These are phyloP conservation scores for Nerophis lumbriciformis DNA, from an alignment of 2,113 vertebrate genomes.

Conservation along the genomic window DNA sequence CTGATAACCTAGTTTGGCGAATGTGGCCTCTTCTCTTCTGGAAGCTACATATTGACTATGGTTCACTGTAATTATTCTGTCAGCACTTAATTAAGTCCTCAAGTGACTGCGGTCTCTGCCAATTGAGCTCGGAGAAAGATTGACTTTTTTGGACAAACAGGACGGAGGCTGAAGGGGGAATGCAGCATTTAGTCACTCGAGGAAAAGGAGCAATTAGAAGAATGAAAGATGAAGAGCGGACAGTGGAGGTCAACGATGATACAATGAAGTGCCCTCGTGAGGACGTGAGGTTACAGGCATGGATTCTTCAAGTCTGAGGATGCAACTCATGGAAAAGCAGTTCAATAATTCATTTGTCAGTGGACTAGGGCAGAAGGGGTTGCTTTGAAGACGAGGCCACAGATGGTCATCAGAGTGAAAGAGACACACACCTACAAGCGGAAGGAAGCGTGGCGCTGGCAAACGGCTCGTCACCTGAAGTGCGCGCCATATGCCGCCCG, in stretches of 20 bases:
- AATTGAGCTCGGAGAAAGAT: slow-evolving; percentile 48
- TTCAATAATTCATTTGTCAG: slow-evolving; percentile 69
- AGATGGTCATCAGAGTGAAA: slow-evolving; percentile 72
- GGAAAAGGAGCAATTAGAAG: slow-evolving; percentile 32
- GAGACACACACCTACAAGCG: slow-evolving; percentile 29
- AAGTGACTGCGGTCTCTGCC: slow-evolving; percentile 55
- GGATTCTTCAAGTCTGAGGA: slow-evolving; percentile 35
- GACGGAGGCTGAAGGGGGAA: slow-evolving; percentile 11
- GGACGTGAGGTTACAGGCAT: slow-evolving; percentile 20
- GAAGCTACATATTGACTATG: slow-evolving; percentile 65
- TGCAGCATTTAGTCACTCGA: slow-evolving; percentile 40
- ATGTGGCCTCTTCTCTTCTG: slow-evolving; percentile 62
- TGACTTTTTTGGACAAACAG: slow-evolving; percentile 54
- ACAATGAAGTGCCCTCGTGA: background rate
- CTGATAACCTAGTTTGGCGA: slow-evolving; percentile 58
- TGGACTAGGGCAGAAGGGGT: slow-evolving; percentile 35
- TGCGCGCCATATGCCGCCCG: slow-evolving; percentile 66
- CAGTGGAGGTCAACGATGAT: slow-evolving; percentile 20
- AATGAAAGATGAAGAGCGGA: slow-evolving; percentile 20
- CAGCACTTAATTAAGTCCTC: slow-evolving; percentile 71
- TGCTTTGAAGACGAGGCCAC: slow-evolving; percentile 68
- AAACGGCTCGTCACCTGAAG: slow-evolving; percentile 65
- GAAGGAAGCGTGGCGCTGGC: slow-evolving; percentile 38
- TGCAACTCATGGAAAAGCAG: slow-evolving; percentile 55
- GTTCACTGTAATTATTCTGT: slow-evolving; percentile 68